phyloP scores from a whole-genome alignment of 2,888 invertebrate genomes.

The Dermolepida albohirtum region DNA sequence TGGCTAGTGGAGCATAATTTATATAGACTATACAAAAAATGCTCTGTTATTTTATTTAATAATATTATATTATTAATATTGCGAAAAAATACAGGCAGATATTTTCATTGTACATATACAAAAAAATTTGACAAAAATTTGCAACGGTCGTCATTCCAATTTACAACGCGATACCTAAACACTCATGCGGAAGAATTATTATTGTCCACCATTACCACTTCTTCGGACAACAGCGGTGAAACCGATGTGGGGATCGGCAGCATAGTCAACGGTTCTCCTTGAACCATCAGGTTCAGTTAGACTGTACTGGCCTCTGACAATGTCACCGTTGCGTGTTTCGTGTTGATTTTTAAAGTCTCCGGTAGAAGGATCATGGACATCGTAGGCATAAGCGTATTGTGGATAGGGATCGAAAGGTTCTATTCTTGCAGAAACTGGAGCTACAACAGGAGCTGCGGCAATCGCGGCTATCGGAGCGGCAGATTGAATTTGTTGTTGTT shows the following conservation, averaged over 20 bases:
- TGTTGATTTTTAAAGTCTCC: conserved; percentile 63
- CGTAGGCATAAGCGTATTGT: conserved; percentile 61
- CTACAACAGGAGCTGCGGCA: conserved; percentile 51
- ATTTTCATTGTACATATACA: conserved; percentile 36
- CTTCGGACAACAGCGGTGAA: conserved; percentile 61
- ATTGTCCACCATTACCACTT: conserved; percentile 49
- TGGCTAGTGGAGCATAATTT: conserved; percentile 29
- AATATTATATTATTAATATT: conserved; percentile 37
- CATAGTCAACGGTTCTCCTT: conserved; percentile 60
- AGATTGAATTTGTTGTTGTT: conserved; percentile 39
- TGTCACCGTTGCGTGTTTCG: conserved; percentile 60
- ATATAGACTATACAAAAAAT: conserved; percentile 31
- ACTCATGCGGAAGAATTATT: conserved; percentile 23
- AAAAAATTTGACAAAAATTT: conserved; percentile 29
- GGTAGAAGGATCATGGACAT: conserved; percentile 61
- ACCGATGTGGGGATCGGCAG: conserved; percentile 59
- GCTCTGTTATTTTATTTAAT: conserved; percentile 29
- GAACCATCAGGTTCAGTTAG: conserved; percentile 61
- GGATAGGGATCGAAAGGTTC: conserved; percentile 62
- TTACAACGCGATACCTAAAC: conserved; percentile 30
- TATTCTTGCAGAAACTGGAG: conserved; percentile 53
- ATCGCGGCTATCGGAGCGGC: conserved; percentile 45
- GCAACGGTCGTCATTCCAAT: conserved; percentile 42
- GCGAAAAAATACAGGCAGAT: conserved; percentile 42
- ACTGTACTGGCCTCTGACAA: conserved; percentile 62